Evolutionary conservation across 1,140 invertebrate species (phyloP), one percentile per base, ranked within the genome.

Genomic region (Thaumetopoea pityocampa): DNA sequence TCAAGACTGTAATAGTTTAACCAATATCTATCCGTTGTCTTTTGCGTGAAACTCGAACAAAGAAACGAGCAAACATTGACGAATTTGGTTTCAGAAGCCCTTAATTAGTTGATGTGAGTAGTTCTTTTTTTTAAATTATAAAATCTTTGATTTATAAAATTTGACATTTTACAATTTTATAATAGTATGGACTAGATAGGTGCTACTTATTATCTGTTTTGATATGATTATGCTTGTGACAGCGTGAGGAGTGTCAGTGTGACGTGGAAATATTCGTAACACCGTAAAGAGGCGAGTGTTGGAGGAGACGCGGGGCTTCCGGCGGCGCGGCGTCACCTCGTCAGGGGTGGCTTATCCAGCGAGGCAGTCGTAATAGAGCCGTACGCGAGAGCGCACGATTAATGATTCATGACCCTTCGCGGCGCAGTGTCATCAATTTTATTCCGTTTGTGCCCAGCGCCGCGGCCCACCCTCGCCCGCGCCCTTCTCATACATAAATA

Each of bases 341-440:
- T 64, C 66, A 63, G 69, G 74, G 74, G 78, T 70, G 65, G 71
- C 69, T 82, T 77, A 80, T 82, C 78, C 70, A 61, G 57, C 62
- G 58, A 74, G 66, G 68, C 68, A 77, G 58, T 69, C 70, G 74
- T 84, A 81, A 84, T 84, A 84, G 74, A 84, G 77, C 65, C 69
- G 66, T 83, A 79, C 55, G 69, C 46, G 66, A 67, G 69, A 73
- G 69, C 58, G 58, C 57, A 81, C 77, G 79, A 84, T 84, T 84
- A 84, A 84, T 81, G 80, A 81, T 84, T 84, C 80, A 84, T 81
- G 77, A 84, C 74, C 79, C 78, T 72, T 76, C 74, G 65, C 59
- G 69, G 69, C 64, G 68, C 63, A 68, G 71, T 81, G 77, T 84
- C 80, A 84, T 84, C 80, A 84, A 84, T 84, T 81, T 84, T 81